Conservation (phyloP, 1,140 invertebrate species). For the Leguminivora glycinivorella region DNA sequence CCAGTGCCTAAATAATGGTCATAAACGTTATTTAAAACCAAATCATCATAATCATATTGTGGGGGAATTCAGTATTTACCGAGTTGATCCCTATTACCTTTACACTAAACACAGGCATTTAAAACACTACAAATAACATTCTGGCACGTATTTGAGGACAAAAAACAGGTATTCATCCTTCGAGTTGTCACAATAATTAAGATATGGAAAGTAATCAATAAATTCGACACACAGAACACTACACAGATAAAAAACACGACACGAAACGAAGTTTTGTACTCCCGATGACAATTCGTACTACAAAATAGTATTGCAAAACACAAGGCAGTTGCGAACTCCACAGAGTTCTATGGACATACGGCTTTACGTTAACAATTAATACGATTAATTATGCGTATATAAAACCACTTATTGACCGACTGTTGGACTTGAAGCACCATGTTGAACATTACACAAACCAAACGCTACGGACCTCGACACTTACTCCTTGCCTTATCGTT, state of each 20-base stretch:
- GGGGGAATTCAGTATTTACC: slow-evolving; percentile 49
- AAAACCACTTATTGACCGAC: slow-evolving; percentile 47
- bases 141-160: slow-evolving; percentile 72
- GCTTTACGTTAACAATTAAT: slow-evolving; percentile 33
- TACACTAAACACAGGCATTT: slow-evolving; percentile 63
- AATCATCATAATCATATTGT: slow-evolving; percentile 51
- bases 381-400: slow-evolving; percentile 35
- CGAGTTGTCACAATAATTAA: slow-evolving; percentile 44
- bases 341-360: slow-evolving; percentile 35
- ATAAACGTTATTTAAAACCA: slow-evolving; percentile 60
- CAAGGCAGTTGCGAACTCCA: slow-evolving; percentile 43
- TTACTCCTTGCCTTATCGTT: neutral
- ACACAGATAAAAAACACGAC: slow-evolving; percentile 46
- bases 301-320: slow-evolving; percentile 46
- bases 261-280: slow-evolving; percentile 63
- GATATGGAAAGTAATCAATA: slow-evolving; percentile 42
- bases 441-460: slow-evolving; percentile 52
- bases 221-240: slow-evolving; percentile 55
- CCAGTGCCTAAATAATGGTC: slow-evolving; percentile 73
- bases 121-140: slow-evolving; percentile 72
- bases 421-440: slow-evolving; percentile 68
- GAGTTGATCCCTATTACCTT: slow-evolving; percentile 58
- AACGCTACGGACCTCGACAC: slow-evolving; percentile 31
- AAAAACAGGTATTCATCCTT: slow-evolving; percentile 45
- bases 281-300: slow-evolving; percentile 42